Percentiles rank a stretch among this genome's conserved stretches.
These are phyloP conservation scores for Adrianichthys oophorus DNA, from an alignment of 2,797 vertebrate species.

Conservation along the genomic window DNA sequence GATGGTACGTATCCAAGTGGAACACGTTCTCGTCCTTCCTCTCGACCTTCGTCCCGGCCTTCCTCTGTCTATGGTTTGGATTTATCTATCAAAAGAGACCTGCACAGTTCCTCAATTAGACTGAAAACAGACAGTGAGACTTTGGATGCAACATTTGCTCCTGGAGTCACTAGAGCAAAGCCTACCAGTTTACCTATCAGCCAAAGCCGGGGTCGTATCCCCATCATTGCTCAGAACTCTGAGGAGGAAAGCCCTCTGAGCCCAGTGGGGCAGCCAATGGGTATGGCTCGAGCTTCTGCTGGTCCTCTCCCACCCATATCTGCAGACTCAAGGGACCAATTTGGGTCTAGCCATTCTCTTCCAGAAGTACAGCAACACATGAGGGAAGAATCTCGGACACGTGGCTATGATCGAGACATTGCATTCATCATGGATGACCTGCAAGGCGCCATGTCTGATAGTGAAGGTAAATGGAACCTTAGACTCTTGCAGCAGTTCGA, in stretches of 20 bases:
- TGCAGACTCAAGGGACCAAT: constrained; percentile 97
- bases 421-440: constrained; percentile 99
- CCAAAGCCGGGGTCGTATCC: constrained; percentile 96
- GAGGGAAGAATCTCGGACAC: constrained; percentile 96
- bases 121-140: constrained; percentile 92
- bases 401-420: constrained; percentile 96
- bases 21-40: constrained; percentile 91
- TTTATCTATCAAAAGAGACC: constrained; percentile 93
- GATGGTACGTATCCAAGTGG: constrained; percentile 93
- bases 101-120: constrained; percentile 94
- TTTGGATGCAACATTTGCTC: constrained; percentile 89
- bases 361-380: constrained; percentile 99
- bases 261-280: constrained; percentile 99
- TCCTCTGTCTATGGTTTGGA: constrained; percentile 98
- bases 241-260: constrained; percentile 98
- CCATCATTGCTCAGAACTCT: constrained; percentile 98
- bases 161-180: constrained; percentile 90
- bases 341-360: constrained; percentile 98
- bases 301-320: constrained; percentile 98
- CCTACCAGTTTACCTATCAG: constrained; percentile 98
- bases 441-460: constrained; percentile 99
- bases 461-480: constrained; percentile 96
- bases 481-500: constrained; percentile 80
- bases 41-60: constrained; percentile 94
- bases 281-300: constrained; percentile 97